Percentiles rank a stretch among this genome's conserved stretches.
These are phyloP conservation scores for Mionectes macconnelli DNA, from an alignment of 2,113 vertebrate species.

Conservation along the genomic window DNA sequence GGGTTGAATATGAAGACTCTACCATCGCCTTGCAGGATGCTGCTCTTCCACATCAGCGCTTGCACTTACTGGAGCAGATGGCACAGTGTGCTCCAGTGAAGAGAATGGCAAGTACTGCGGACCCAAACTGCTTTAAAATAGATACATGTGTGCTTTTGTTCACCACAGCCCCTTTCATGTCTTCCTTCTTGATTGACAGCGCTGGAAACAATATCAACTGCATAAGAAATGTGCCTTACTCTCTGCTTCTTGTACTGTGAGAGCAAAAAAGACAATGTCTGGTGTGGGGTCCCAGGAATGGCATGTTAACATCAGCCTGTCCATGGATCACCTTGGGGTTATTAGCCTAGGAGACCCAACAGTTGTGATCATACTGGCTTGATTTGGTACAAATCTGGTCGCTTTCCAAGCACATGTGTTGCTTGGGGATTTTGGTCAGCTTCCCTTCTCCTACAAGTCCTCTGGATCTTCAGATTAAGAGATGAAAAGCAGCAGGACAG, in stretches of 20 bases:
- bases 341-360: background rate
- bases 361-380: background rate
- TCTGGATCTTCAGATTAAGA: background rate
- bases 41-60: background rate
- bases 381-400: background rate
- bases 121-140: background rate
- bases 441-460: background rate
- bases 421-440: background rate
- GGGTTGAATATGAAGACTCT: background rate
- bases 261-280: background rate
- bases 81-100: fast-evolving
- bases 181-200: background rate
- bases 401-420: background rate
- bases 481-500: background rate
- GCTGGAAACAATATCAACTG: background rate
- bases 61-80: background rate
- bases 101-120: background rate
- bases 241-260: background rate
- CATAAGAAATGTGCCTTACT: background rate
- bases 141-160: fast-evolving
- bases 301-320: background rate
- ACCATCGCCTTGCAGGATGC: background rate
- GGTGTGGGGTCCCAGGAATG: background rate
- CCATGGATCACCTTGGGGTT: background rate
- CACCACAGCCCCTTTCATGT: background rate